Evolutionary conservation across 1,140 invertebrate species (phyloP), one percentile per base, ranked within the genome.

Genomic region (Drosophila kohkoa): DNA sequence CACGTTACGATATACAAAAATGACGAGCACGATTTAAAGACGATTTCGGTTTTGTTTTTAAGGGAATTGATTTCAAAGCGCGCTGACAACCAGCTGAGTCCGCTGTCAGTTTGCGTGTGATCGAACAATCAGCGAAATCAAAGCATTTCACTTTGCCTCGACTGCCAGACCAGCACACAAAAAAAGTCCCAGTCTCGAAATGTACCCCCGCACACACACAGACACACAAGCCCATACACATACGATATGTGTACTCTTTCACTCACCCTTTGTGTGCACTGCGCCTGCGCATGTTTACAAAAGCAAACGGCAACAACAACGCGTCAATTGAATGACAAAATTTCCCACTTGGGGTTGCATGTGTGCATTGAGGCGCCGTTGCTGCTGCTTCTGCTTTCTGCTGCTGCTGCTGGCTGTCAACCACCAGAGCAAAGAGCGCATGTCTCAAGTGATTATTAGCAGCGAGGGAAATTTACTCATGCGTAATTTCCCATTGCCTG

Each of bases 81-180:
- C 87, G 78, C 69, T 79, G 70, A 85, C 85, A 83, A 91, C 89
- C 89, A 91, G 75, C 85, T 79, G 82, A 78, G 83, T 89, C 77
- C 90, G 86, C 90, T 91, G 90, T 91, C 90, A 90, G 86, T 81
- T 90, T 77, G 87, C 90, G 83, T 91, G 82, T 91, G 90, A 91
- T 87, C 82, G 81, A 79, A 88, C 85, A 85, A 89, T 89, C 85
- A 78, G 77, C 75, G 65, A 74, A 91, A 91, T 91, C 89, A 91
- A 87, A 91, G 85, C 85, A 91, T 89, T 89, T 91, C 89, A 91
- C 89, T 91, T 90, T 88, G 83, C 77, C 58, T 69, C 51, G 13
- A 25, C 15, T 25, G 52, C 43, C 20, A 25, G 38, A 30, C 10
- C 32, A 30, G 43, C 62, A 46, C 35, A 38, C 20, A 38, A 13